A percentile compares a stretch with the other conserved stretches of the same genome.
Conservation (phyloP, 2,113 vertebrate genomes). For the Aspidoscelis tigris region DNA sequence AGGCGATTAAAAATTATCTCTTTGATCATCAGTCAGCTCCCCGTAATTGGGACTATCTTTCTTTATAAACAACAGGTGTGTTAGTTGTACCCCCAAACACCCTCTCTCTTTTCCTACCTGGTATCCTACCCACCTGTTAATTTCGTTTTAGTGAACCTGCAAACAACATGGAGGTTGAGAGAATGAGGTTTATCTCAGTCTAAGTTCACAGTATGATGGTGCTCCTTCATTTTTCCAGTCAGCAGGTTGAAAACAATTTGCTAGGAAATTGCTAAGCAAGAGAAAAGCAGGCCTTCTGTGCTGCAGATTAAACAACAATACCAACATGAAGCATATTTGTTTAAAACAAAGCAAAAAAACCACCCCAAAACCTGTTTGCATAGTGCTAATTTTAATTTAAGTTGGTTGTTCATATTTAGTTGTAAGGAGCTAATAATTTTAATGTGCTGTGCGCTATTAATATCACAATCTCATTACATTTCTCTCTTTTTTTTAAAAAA, state of each 20-base stretch:
- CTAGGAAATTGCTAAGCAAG: too few species aligned
- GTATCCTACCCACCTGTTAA: too few species aligned
- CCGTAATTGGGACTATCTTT: too few species aligned
- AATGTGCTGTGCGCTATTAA: neutral
- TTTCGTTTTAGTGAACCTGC: neutral
- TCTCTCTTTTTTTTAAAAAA: too few species aligned
- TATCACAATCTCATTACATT: neutral
- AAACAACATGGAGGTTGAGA: too few species aligned
- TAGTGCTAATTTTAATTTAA: neutral
- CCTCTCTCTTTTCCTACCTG: too few species aligned
- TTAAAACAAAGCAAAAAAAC: too few species aligned
- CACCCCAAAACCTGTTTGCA: too few species aligned
- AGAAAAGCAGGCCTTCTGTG: neutral
- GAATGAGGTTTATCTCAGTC: neutral
- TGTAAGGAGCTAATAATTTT: neutral
- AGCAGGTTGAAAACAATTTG: neutral
- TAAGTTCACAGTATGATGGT: neutral
- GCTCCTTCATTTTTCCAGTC: neutral
- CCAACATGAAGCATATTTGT: neutral
- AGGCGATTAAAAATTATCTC: neutral
- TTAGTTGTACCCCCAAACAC: too few species aligned
- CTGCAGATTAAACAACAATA: neutral
- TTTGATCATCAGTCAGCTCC: neutral
- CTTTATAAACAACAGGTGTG: too few species aligned
- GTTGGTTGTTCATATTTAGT: neutral